Evolutionary conservation across 2,888 invertebrate species (phyloP).

Genomic region (Julus scanicus): DNA sequence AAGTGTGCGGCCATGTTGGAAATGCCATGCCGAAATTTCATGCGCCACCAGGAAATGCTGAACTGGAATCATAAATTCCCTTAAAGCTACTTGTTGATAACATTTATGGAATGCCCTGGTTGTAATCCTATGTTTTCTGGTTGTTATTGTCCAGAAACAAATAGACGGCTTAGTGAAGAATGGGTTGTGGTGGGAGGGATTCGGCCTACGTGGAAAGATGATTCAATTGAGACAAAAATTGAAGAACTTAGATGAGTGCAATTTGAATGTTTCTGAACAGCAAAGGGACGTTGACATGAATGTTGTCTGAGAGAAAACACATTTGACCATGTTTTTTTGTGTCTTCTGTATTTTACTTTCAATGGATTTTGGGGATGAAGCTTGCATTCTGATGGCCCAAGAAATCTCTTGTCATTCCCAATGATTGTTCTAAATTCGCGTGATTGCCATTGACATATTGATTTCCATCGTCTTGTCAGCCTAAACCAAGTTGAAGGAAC

Average conservation of each 20-base stretch:
- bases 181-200: neutral
- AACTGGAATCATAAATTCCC: neutral
- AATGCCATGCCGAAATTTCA: no score
- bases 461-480: neutral
- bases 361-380: neutral
- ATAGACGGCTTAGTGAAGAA: neutral
- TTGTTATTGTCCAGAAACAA: neutral
- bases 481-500: neutral
- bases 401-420: constrained; percentile 3
- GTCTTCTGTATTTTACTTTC: neutral
- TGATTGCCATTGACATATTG: constrained; percentile 14
- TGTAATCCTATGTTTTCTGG: neutral
- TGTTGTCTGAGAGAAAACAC: neutral
- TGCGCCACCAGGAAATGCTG: no score
- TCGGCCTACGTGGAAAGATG: neutral
- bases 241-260: neutral
- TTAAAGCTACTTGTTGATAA: neutral
- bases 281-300: neutral
- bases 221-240: neutral
- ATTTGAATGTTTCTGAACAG: neutral
- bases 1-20: no score
- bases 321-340: neutral
- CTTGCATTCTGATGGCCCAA: neutral
- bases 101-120: neutral
- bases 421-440: neutral